Evolutionary conservation across 2,888 invertebrate genomes (phyloP), one percentile per base, ranked within the genome.

Genomic region (Lasius platythorax): DNA sequence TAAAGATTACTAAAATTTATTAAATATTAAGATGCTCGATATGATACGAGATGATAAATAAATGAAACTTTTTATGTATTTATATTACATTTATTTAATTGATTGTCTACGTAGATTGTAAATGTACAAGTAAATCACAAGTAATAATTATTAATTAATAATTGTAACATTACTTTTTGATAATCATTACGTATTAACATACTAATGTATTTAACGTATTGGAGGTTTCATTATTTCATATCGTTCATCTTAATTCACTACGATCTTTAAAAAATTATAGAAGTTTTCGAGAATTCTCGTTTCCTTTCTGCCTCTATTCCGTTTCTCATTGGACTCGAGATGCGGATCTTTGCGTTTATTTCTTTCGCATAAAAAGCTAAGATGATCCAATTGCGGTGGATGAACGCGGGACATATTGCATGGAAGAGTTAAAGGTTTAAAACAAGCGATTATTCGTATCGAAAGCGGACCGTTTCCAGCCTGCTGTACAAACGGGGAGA

Each of bases 351-450:
- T 5, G 50, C 37, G 64, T 50, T 23, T 66, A 64, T 63, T 37
- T 40, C 37, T 53, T n/a, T 37, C 37, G 28, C 28, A 11, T 28
- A 76, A 64, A 33, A 76, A 76, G 37, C 12, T 40, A 66, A 76
- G 12, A 23, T 46, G 75, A 75, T 76, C 28, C 66, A 53, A 28
- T 56, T 76, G 18, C 30, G 40, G 30, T 64, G 30, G 2, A 15
- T 23, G 33, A 18, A 23, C 28, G 40, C 53, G 66, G 18, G 12
- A 15, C n/a, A 53, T 2, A 28, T 50, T 23, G 56, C 56, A 56
- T n/a, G 78, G 1, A 40, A 56, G 56, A 67, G 40, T 67, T 40
- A 67, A 78, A 67, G 56, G 28, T 67, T 6, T 15, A 12, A n/a
- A 67, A 23, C 12, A 15, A 4, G 30, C 67, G 56, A 78, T 50